Conservation (phyloP, 1,140 invertebrate genomes). For the Leptoteleia sp. region DNA sequence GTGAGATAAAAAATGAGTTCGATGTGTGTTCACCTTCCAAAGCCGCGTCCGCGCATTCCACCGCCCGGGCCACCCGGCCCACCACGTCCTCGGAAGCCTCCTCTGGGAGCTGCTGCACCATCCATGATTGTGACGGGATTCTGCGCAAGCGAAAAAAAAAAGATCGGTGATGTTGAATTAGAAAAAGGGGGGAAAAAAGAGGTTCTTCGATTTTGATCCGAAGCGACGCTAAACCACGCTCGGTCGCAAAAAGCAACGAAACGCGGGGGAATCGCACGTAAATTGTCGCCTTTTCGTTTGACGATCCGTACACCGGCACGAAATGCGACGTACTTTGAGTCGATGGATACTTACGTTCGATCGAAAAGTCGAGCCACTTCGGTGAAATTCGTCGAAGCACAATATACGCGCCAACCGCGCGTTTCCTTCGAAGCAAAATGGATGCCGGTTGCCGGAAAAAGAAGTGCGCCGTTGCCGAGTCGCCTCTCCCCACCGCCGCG, state of each 20-base stretch:
- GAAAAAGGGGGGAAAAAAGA: neutral
- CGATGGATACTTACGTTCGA: constrained; percentile 6
- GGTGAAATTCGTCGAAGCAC: too few relatives aligned
- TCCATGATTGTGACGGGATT: constrained; percentile 68
- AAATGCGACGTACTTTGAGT: neutral
- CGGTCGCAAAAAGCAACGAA: neutral
- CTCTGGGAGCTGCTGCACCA: constrained; percentile 72
- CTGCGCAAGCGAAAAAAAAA: too few relatives aligned
- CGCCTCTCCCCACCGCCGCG: neutral
- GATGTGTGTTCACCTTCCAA: constrained; percentile 75
- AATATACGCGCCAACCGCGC: constrained; percentile 38
- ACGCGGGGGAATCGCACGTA: too few relatives aligned
- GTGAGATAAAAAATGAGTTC: too few relatives aligned
- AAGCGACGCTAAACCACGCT: constrained; percentile 9
- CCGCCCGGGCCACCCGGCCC: constrained; percentile 75
- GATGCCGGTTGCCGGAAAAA: constrained; percentile 77
- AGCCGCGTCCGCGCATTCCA: constrained; percentile 77
- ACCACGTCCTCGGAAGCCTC: constrained; percentile 76
- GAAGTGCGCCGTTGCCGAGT: constrained; percentile 49
- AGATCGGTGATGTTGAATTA: too few relatives aligned
- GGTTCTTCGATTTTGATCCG: neutral
- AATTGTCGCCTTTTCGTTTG: too few relatives aligned
- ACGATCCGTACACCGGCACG: too few relatives aligned
- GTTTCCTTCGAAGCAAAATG: constrained; percentile 72
- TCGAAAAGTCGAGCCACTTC: constrained; percentile 1